A percentile compares a stretch with the other conserved stretches of the same genome.
Conservation (phyloP, 2,113 vertebrate species). For the Psephotus haematonotus region DNA sequence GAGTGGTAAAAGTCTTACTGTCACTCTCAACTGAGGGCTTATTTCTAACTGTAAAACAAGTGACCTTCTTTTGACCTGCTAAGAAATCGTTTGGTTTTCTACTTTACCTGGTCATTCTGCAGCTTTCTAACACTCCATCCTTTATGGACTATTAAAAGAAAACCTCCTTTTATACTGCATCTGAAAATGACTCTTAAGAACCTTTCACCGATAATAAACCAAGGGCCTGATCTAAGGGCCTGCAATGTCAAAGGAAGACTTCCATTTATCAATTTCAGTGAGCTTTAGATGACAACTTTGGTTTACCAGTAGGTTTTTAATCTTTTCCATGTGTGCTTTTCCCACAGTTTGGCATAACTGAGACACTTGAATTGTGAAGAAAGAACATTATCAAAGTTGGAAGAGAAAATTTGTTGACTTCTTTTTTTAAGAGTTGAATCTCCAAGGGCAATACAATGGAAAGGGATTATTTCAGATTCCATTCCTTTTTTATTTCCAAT, state of each 20-base stretch:
- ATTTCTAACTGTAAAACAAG: slow-evolving; percentile 5
- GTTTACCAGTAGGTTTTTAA: neutral
- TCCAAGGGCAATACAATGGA: neutral
- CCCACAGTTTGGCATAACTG: neutral
- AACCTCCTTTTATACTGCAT: neutral
- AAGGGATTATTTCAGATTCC: neutral
- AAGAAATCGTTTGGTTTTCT: slow-evolving; percentile 24
- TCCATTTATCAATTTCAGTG: neutral
- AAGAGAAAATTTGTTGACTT: neutral
- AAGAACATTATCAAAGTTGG: neutral
- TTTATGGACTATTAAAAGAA: neutral
- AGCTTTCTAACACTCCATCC: neutral
- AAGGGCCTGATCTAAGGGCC: neutral
- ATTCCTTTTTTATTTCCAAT: neutral
- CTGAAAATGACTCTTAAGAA: neutral
- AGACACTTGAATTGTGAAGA: neutral
- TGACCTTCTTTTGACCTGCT: slow-evolving; percentile 22
- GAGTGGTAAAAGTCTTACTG: neutral
- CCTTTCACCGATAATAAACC: neutral
- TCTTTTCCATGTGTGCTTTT: neutral
- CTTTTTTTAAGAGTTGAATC: neutral
- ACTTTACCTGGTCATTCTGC: neutral
- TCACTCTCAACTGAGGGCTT: slow-evolving; percentile 9
- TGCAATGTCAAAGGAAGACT: neutral
- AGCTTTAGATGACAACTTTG: neutral